phyloP scores from a whole-genome alignment of 1,140 invertebrate species.

The Paracyclopina nana region DNA sequence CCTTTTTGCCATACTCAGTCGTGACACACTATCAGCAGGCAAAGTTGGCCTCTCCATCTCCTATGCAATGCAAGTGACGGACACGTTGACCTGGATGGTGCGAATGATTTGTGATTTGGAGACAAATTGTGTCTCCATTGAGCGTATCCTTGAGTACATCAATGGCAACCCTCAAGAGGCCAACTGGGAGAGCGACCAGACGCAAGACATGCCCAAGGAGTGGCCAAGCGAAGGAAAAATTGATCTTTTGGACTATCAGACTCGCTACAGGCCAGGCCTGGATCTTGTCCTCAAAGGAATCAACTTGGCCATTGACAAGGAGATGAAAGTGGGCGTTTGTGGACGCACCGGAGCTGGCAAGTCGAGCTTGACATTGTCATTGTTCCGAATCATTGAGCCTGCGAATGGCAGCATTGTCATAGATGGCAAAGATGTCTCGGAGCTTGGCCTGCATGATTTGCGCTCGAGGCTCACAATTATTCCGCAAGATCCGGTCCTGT shows the following conservation, averaged over 20 bases:
- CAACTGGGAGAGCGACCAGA: constrained; percentile 38
- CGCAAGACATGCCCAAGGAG: constrained; percentile 31
- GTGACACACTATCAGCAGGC: constrained; percentile 46
- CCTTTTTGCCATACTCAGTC: constrained; percentile 58
- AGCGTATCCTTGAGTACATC: constrained; percentile 38
- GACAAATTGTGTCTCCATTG: constrained; percentile 41
- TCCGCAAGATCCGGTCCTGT: constrained; percentile 40
- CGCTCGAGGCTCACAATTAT: constrained; percentile 70
- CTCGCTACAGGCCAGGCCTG: constrained; percentile 55
- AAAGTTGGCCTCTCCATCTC: constrained; percentile 71
- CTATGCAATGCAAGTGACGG: constrained; percentile 54
- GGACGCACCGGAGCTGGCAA: constrained; percentile 66
- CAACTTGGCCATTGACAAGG: constrained; percentile 20
- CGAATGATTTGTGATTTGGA: constrained; percentile 40
- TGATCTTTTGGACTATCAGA: constrained; percentile 50
- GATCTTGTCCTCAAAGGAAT: constrained; percentile 56
- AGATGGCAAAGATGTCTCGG: constrained; percentile 65
- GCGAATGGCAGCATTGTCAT: constrained; percentile 60
- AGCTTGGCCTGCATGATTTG: constrained; percentile 68
- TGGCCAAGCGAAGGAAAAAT: constrained; percentile 57
- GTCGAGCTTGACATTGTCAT: constrained; percentile 49
- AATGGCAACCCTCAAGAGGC: constrained; percentile 35
- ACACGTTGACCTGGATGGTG: constrained; percentile 37
- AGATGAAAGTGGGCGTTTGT: constrained; percentile 44
- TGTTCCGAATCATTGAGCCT: constrained; percentile 58